These are phyloP conservation scores for Staurois parvus DNA, from an alignment of 2,797 vertebrate species.

Conservation along the genomic window DNA sequence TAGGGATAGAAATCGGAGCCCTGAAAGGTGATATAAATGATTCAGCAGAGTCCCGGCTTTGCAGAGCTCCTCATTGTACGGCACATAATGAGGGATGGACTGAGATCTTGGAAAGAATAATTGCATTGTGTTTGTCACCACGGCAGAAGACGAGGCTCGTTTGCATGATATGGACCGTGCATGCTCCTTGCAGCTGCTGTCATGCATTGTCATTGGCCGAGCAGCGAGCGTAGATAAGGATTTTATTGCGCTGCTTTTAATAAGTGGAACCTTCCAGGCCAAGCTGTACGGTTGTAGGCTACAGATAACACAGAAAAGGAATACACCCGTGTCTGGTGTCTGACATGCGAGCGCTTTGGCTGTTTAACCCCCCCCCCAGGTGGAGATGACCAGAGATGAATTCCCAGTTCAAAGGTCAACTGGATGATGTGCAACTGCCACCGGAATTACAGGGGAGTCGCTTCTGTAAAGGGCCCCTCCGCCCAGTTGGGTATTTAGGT, in stretches of 20 bases:
- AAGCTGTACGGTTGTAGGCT: conserved; percentile 41
- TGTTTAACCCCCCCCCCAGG: conserved; percentile 8
- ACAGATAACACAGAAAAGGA: conserved; percentile 65
- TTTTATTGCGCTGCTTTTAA: too few relatives aligned
- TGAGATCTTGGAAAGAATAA: conserved; percentile 15
- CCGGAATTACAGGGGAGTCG: too few relatives aligned
- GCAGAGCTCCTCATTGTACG: conserved; percentile 43
- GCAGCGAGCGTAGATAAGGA: too few relatives aligned
- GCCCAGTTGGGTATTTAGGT: too few relatives aligned
- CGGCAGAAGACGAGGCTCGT: neutral
- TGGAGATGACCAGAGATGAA: conserved; percentile 41
- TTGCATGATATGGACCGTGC: neutral
- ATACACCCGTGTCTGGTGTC: conserved; percentile 69
- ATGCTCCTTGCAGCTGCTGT: neutral
- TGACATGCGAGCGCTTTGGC: conserved; percentile 66
- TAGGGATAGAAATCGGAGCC: conserved; percentile 11
- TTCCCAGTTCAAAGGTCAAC: conserved; percentile 53
- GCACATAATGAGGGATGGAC: conserved; percentile 16
- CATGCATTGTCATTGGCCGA: neutral
- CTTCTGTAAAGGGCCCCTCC: too few relatives aligned
- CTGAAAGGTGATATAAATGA: conserved; percentile 33
- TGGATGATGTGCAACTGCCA: neutral
- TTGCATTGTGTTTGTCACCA: neutral
- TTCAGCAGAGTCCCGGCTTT: conserved; percentile 27
- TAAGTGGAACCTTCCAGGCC: neutral